These are phyloP conservation scores for Drosophila arawakana DNA, from an alignment of 1,140 invertebrate species.

Conservation along the genomic window DNA sequence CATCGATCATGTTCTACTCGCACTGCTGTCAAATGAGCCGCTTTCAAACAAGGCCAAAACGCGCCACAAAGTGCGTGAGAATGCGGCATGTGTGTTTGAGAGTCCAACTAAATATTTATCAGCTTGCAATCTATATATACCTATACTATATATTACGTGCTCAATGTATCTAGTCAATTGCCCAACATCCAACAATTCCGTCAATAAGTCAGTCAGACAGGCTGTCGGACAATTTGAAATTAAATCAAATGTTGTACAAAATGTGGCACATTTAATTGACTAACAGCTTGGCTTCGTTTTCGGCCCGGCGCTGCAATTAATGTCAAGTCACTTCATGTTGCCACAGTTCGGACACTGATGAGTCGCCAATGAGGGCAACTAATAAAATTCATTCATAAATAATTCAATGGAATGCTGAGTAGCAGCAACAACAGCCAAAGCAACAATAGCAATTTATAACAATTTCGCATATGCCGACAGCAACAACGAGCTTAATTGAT, in stretches of 20 bases:
- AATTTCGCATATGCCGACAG: conserved; percentile 72
- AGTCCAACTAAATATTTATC: conserved; percentile 37
- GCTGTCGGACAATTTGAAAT: conserved; percentile 45
- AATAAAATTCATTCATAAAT: conserved; percentile 83
- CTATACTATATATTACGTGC: neutral
- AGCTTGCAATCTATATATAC: conserved; percentile 20
- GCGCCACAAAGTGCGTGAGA: conserved; percentile 52
- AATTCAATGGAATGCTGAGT: conserved; percentile 69
- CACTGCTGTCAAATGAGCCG: conserved; percentile 72
- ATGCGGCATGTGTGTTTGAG: conserved; percentile 64
- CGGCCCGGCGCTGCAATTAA: conserved; percentile 44
- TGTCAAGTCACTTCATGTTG: conserved; percentile 62
- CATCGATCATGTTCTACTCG: conserved; percentile 69
- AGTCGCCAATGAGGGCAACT: conserved; percentile 80
- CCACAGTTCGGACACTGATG: conserved; percentile 75
- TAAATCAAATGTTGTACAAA: conserved; percentile 73
- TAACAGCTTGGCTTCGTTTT: conserved; percentile 49
- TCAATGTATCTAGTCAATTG: conserved; percentile 32
- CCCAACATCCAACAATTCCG: conserved; percentile 22
- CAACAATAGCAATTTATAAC: conserved; percentile 75
- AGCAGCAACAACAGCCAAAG: conserved; percentile 47
- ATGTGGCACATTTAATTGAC: conserved; percentile 78
- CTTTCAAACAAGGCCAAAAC: conserved; percentile 55
- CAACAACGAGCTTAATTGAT: conserved; percentile 68
- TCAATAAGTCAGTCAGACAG: conserved; percentile 11